phyloP scores from a whole-genome alignment of 1,140 invertebrate genomes.

The Drosophila pseudoananassae region DNA sequence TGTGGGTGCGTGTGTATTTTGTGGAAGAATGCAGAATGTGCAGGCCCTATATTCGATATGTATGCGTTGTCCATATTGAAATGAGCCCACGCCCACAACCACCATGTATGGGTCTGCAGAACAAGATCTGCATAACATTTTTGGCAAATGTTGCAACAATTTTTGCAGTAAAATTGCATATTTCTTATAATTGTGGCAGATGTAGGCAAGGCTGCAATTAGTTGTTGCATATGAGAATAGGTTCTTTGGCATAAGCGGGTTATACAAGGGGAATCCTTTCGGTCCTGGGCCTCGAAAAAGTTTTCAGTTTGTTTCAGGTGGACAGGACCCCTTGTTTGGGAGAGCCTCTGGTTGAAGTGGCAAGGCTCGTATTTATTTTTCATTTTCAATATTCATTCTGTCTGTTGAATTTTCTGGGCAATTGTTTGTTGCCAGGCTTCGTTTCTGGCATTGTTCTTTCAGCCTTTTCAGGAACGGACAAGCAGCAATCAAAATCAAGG shows the following conservation, averaged over 20 bases:
- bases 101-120: not conserved
- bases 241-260: not conserved
- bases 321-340: not conserved
- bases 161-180: constrained; percentile 22
- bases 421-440: constrained; percentile 28
- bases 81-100: constrained; percentile 21
- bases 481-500: constrained; percentile 58
- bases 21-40: constrained; percentile 7
- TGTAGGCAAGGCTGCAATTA: constrained; percentile 29
- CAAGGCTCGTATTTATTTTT: constrained; percentile 40
- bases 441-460: constrained; percentile 33
- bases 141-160: constrained; percentile 18
- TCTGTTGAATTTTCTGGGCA: constrained; percentile 34
- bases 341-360: constrained; percentile 5
- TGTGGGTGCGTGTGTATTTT: constrained; percentile 7
- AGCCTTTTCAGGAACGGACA: constrained; percentile 48
- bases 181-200: constrained; percentile 35
- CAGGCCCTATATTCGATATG: constrained; percentile 9
- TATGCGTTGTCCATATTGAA: constrained; percentile 40
- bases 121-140: constrained; percentile 16
- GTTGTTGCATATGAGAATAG: constrained; percentile 14
- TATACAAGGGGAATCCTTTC: not conserved
- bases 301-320: not conserved
- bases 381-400: constrained; percentile 49
- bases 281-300: too few species aligned